Evolutionary conservation across 1,140 invertebrate species (phyloP), one percentile per base, ranked within the genome.

Genomic region (Zaprionus inermis): DNA sequence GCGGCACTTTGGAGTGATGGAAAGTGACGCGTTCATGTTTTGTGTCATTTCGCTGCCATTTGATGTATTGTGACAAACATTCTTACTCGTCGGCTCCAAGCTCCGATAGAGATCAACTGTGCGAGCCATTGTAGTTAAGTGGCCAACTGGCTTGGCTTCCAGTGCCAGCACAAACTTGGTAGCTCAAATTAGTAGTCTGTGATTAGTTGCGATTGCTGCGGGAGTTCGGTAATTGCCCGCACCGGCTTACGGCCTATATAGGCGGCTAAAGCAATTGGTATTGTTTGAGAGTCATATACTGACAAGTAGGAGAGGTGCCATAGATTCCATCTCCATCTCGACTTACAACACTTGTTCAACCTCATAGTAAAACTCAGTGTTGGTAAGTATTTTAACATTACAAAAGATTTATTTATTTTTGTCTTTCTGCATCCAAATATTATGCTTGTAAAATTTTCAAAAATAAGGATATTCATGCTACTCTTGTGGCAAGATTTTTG

Each of bases 1-100:
- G 60, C 83, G 84, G 72, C 84, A 85, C 84, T 85, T 91, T 91
- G 90, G 90, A 88, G 85, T 91, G 90, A 91, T 91, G 90, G 90
- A 91, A 91, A 91, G 90, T 91, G 90, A 91, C 90, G 79, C 90
- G 90, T 88, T 90, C 85, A 91, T 90, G 90, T 91, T 91, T 91
- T 91, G 90, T 90, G 90, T 91, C 90, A 91, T 91, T 91, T 83
- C 79, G 78, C 76, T 57, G 73, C 80, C 68, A 76, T 81, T 90
- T 91, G 90, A 91, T 90, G 82, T 91, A 91, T 91, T 91, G 90
- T 91, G 90, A 91, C 90, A 91, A 91, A 91, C 89, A 80, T 91
- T 90, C 88, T 84, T 86, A 61, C 54, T 38, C 74, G 60, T 79
- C 66, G 12, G 14, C 18, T 38, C 12, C 63, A 68, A 9, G 30